A percentile compares a stretch with the other conserved stretches of the same genome.
Evolutionary conservation across 2,113 vertebrate genomes (phyloP).

Genomic region (Dolichotis patagonum): DNA sequence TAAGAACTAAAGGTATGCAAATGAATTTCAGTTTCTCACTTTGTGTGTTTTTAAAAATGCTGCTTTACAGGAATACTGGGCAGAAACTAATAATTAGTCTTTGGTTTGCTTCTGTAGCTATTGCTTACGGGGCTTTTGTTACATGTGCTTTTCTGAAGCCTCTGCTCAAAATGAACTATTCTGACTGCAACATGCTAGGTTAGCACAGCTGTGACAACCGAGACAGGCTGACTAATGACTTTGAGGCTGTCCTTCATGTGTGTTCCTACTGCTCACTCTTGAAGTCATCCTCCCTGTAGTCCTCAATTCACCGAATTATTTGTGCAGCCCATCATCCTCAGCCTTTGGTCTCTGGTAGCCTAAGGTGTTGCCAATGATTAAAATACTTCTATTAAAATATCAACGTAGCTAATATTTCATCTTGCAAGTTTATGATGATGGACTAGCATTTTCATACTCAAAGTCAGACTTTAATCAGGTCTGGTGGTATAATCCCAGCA

Average conservation of each 20-base stretch:
- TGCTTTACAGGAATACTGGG: neutral
- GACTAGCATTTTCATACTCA: neutral
- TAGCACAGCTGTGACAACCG: neutral
- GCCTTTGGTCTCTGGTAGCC: neutral
- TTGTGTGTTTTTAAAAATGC: neutral
- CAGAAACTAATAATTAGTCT: constrained; percentile 34
- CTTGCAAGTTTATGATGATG: neutral
- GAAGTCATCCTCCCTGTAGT: neutral
- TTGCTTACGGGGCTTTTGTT: constrained; percentile 54
- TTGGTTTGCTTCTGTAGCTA: constrained; percentile 8
- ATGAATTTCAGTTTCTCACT: neutral
- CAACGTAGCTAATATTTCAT: neutral
- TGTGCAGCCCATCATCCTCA: neutral
- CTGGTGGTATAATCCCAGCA: neutral
- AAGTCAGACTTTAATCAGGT: neutral
- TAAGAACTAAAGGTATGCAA: constrained; percentile 34
- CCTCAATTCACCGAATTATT: neutral
- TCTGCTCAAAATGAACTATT: constrained; percentile 50
- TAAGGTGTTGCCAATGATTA: neutral
- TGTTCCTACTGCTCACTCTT: neutral
- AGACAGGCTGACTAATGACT: neutral
- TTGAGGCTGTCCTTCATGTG: neutral
- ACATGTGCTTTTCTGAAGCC: constrained; percentile 51
- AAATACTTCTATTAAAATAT: neutral
- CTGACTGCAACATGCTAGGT: neutral